Percentiles rank a stretch among this genome's conserved stretches.
Evolutionary conservation across 2,888 invertebrate genomes (phyloP).

Genomic region (Pristionchus maxplancki): DNA sequence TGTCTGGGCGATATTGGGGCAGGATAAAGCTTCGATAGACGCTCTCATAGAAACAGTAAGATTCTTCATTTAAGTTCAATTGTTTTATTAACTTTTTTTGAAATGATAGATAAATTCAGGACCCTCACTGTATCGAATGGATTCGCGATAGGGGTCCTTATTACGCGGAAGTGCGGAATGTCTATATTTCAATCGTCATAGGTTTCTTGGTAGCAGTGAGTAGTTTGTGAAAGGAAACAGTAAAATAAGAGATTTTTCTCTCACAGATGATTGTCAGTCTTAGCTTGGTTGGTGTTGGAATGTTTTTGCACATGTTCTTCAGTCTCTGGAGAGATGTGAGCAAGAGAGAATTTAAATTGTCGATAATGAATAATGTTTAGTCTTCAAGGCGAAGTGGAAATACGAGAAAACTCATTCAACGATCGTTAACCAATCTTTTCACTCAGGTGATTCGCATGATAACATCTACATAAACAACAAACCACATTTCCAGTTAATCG

Average conservation of each 20-base stretch:
- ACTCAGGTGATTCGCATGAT: not conserved
- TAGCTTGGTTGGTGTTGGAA: not conserved
- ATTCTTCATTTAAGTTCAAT: too few species aligned
- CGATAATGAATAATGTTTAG: not conserved
- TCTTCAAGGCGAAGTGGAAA: not conserved
- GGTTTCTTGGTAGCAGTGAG: not conserved
- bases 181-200: not conserved
- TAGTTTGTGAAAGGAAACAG: too few species aligned
- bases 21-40: not conserved
- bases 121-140: not conserved
- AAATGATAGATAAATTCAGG: too few species aligned
- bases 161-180: not conserved
- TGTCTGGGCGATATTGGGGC: not conserved
- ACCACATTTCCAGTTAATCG: not conserved
- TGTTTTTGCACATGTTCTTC: not conserved
- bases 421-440: not conserved
- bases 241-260: too few species aligned
- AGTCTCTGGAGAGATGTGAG: not conserved
- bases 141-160: not conserved
- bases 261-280: not conserved
- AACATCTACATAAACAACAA: too few species aligned
- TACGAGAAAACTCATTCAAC: not conserved
- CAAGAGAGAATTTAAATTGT: too few species aligned
- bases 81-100: too few species aligned
- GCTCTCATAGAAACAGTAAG: not conserved